phyloP scores from a whole-genome alignment of 2,113 vertebrate genomes.

The Tragelaphus buxtoni region DNA sequence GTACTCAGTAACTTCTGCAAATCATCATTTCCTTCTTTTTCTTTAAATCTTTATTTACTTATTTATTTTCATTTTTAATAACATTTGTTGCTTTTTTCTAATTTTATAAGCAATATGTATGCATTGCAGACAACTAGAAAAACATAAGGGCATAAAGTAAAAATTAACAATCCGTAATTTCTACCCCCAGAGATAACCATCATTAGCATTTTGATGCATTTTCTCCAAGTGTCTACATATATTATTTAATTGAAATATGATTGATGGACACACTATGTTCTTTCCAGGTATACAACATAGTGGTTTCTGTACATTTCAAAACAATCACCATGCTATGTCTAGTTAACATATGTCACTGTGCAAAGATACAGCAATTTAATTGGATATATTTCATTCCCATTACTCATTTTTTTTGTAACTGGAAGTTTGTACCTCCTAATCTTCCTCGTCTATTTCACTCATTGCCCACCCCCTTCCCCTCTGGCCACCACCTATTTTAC shows the following conservation, averaged over 20 bases:
- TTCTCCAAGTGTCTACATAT: neutral
- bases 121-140: neutral
- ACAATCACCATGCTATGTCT: neutral
- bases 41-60: neutral
- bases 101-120: neutral
- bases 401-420: neutral
- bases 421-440: neutral
- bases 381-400: neutral
- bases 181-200: neutral
- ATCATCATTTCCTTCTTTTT: neutral
- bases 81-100: neutral
- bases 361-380: neutral
- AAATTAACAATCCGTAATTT: neutral
- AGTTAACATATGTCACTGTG: neutral
- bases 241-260: neutral
- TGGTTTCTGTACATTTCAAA: neutral
- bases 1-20: neutral
- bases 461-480: neutral
- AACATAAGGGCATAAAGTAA: neutral
- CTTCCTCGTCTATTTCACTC: neutral
- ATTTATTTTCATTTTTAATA: neutral
- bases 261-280: neutral
- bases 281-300: neutral
- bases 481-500: neutral
- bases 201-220: neutral